Evolutionary conservation across 2,888 invertebrate species (phyloP).

Genomic region (Drosophila pseudotalamancana): DNA sequence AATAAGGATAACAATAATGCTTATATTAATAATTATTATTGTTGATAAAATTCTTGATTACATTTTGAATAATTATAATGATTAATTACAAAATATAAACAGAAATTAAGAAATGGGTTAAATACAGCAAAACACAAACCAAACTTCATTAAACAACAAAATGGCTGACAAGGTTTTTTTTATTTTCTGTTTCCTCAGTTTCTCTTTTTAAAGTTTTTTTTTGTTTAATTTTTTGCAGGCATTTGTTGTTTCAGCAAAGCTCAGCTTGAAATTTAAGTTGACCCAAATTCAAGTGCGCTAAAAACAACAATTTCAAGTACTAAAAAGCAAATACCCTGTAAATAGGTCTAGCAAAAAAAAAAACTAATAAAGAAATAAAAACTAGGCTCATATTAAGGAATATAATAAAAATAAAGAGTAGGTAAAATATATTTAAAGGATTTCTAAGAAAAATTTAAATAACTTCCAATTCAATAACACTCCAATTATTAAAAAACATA

Average conservation of each 20-base stretch:
- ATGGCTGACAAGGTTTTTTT: conserved; percentile 51
- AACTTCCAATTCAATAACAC: no score
- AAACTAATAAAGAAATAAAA: no score
- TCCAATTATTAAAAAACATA: background rate
- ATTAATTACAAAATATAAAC: background rate
- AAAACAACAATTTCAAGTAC: conserved; percentile 14
- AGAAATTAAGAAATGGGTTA: conserved; percentile 31
- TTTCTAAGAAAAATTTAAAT: no score
- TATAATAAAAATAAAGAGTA: no score
- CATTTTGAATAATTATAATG: conserved; percentile 1
- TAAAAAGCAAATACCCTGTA: conserved; percentile 27
- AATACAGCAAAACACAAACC: conserved; percentile 26
- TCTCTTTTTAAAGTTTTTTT: conserved; percentile 16
- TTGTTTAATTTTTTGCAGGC: conserved; percentile 2
- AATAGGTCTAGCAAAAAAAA: background rate
- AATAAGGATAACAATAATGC: background rate
- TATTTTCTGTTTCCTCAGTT: conserved; percentile 17
- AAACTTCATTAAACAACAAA: conserved; percentile 20
- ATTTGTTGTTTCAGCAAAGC: conserved; percentile 55
- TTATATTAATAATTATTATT: background rate
- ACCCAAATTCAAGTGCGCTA: conserved; percentile 63
- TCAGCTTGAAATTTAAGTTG: conserved; percentile 71
- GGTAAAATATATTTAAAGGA: no score
- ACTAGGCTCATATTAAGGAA: no score
- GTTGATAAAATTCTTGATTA: background rate